These are phyloP conservation scores for Willisornis vidua DNA, from an alignment of 2,113 vertebrate genomes.

Conservation along the genomic window DNA sequence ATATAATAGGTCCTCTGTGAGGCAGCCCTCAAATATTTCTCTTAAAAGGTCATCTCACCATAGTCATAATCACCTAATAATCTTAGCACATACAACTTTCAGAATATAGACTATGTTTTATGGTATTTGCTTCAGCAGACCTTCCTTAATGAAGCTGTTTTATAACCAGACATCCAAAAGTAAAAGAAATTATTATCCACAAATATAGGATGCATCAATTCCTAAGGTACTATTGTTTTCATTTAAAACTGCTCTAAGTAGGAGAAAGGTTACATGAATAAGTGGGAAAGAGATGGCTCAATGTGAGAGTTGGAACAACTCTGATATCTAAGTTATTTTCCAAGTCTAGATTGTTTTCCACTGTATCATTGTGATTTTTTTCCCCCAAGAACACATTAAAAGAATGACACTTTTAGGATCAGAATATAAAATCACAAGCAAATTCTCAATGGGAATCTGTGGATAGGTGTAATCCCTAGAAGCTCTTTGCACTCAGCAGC, in stretches of 20 bases:
- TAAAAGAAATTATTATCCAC: not conserved
- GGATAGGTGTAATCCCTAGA: slow-evolving; percentile 19
- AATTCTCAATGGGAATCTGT: slow-evolving; percentile 5
- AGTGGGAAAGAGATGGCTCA: not conserved
- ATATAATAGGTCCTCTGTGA: not conserved
- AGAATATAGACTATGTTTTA: not conserved
- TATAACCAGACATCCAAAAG: not conserved
- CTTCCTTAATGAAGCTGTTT: not conserved
- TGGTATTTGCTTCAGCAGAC: not conserved
- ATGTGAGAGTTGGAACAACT: slow-evolving; percentile 3
- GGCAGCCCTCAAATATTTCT: slow-evolving; percentile 20
- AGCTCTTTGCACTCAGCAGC: not conserved
- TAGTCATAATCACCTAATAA: slow-evolving; percentile 7
- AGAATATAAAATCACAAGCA: slow-evolving; percentile 15
- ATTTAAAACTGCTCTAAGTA: not conserved
- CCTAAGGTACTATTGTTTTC: not conserved
- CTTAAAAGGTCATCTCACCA: slow-evolving; percentile 14
- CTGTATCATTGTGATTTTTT: slow-evolving; percentile 1
- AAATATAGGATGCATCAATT: not conserved
- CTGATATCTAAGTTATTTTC: slow-evolving; percentile 20
- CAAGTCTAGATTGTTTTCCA: slow-evolving; percentile 6
- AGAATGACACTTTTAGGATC: slow-evolving; percentile 38
- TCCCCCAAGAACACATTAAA: not conserved
- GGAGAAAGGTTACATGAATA: slow-evolving; percentile 14
- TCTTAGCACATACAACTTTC: not conserved